Evolutionary conservation across 2,888 invertebrate species (phyloP).

Genomic region (Biston betularia): DNA sequence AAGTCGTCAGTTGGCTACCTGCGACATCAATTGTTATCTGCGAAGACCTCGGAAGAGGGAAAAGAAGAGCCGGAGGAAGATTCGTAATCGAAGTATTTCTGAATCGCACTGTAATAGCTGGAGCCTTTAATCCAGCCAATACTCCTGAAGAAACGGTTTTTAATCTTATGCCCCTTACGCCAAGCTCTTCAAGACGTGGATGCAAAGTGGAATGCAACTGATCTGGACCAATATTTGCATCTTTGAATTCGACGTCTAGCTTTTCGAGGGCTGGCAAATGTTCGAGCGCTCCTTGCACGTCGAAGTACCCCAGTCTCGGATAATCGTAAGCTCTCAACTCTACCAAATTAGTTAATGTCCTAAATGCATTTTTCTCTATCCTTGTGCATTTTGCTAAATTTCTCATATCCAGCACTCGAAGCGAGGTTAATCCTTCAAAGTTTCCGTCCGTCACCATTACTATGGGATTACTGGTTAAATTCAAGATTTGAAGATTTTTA

Average conservation of each 20-base stretch:
- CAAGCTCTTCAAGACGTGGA: slow-evolving; percentile 91
- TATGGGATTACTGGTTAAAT: slow-evolving; percentile 95
- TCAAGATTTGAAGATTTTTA: slow-evolving; percentile 89
- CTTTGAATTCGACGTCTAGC: slow-evolving; percentile 95
- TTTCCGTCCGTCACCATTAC: slow-evolving; percentile 91
- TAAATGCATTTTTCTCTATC: slow-evolving; percentile 94
- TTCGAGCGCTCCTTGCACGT: slow-evolving; percentile 94
- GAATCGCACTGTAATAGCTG: slow-evolving; percentile 89
- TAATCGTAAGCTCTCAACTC: slow-evolving; percentile 90
- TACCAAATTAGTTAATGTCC: slow-evolving; percentile 89
- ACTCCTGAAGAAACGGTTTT: slow-evolving; percentile 93
- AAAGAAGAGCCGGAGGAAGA: slow-evolving; percentile 93
- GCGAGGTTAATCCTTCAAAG: slow-evolving; percentile 89
- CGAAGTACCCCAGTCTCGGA: slow-evolving; percentile 93
- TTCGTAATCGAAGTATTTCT: slow-evolving; percentile 92
- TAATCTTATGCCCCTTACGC: slow-evolving; percentile 90
- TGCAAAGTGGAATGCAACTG: slow-evolving; percentile 92
- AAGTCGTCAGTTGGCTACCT: slow-evolving; percentile 91
- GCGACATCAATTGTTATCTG: slow-evolving; percentile 91
- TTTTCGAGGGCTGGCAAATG: slow-evolving; percentile 90
- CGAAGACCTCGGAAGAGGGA: slow-evolving; percentile 95
- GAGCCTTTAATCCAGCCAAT: slow-evolving; percentile 92
- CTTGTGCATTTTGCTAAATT: slow-evolving; percentile 89
- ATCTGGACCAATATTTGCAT: slow-evolving; percentile 92
- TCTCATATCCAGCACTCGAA: slow-evolving; percentile 88